A percentile compares a stretch with the other conserved stretches of the same genome.
These are phyloP conservation scores for Pomacea canaliculata DNA, from an alignment of 2,888 invertebrate genomes.

Conservation along the genomic window DNA sequence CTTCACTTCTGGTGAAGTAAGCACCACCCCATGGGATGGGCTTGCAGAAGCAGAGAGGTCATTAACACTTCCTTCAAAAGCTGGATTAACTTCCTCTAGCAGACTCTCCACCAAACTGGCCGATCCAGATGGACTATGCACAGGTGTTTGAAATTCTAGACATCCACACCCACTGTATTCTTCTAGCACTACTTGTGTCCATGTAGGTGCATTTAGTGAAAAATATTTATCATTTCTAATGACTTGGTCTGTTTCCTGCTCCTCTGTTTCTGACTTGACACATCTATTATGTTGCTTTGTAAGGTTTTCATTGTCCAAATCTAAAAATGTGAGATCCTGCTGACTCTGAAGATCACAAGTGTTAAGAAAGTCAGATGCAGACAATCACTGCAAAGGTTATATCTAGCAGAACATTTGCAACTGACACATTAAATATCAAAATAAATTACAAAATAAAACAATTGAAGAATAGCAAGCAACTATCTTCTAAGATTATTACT, in stretches of 20 bases:
- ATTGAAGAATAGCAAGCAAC: too few species aligned
- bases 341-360: conserved; percentile 48
- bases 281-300: conserved; percentile 45
- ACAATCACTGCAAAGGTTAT: too few species aligned
- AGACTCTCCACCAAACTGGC: conserved; percentile 7
- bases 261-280: conserved; percentile 28
- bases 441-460: too few species aligned
- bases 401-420: too few species aligned
- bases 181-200: conserved; percentile 27
- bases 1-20: neutral
- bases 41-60: conserved; percentile 17
- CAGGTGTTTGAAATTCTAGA: conserved; percentile 14
- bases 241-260: conserved; percentile 7
- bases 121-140: neutral
- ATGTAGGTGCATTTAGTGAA: conserved; percentile 10
- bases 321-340: conserved; percentile 54
- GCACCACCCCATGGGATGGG: neutral
- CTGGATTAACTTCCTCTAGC: conserved; percentile 31
- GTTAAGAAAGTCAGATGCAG: too few species aligned
- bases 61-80: conserved; percentile 32
- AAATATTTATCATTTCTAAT: conserved; percentile 4
- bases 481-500: too few species aligned
- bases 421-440: too few species aligned
- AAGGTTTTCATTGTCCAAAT: conserved; percentile 52
- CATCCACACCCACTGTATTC: conserved; percentile 12